phyloP scores from a whole-genome alignment of 2,888 invertebrate genomes.

The Argynnis bischoffii region DNA sequence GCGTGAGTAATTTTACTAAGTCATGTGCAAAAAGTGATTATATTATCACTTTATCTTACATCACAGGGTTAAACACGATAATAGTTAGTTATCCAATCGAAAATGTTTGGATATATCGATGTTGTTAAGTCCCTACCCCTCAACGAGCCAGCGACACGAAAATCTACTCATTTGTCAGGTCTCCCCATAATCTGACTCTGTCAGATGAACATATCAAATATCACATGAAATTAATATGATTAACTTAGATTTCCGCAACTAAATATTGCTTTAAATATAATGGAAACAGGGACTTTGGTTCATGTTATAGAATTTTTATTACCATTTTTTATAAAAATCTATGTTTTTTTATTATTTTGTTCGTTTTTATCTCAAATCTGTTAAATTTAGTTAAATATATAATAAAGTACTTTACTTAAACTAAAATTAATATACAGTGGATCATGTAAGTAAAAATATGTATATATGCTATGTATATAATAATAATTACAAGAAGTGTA shows the following conservation, averaged over 20 bases:
- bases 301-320: too few species aligned
- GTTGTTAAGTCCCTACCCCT: constrained; percentile 58
- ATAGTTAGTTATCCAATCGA: constrained; percentile 29
- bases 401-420: too few species aligned
- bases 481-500: too few species aligned
- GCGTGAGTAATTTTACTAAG: not conserved
- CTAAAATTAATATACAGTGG: too few species aligned
- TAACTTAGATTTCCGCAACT: constrained; percentile 44
- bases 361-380: too few species aligned
- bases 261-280: not conserved
- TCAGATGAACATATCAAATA: constrained; percentile 77
- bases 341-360: too few species aligned
- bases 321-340: too few species aligned
- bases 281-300: not conserved
- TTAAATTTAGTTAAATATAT: too few species aligned
- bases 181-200: constrained; percentile 57
- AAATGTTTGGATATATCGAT: constrained; percentile 46
- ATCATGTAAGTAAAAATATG: too few species aligned
- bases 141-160: constrained; percentile 54
- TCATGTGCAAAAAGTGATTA: not conserved
- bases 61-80: constrained; percentile 22
- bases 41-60: constrained; percentile 20
- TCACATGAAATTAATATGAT: constrained; percentile 76
- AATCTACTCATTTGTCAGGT: constrained; percentile 75
- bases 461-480: too few species aligned